A percentile compares a stretch with the other conserved stretches of the same genome.
Conservation (phyloP, 2,888 invertebrate genomes). For the Lasioglossum lativentre region DNA sequence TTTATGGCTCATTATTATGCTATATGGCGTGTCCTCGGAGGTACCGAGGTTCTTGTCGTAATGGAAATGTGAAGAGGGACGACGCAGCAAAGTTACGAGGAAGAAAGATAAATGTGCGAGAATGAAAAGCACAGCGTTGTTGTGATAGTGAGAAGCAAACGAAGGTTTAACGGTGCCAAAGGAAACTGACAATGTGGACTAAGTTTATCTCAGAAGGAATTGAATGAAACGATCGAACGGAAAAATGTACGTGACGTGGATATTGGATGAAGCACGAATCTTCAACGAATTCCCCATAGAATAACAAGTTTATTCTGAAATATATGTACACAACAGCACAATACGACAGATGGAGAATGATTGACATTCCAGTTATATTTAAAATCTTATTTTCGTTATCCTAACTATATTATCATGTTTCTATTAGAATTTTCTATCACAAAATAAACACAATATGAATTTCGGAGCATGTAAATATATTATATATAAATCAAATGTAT, state of each 20-base stretch:
- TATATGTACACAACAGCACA: not conserved
- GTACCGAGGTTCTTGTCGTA: constrained; percentile 56
- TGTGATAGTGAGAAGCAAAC: constrained; percentile 36
- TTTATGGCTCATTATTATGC: constrained; percentile 72
- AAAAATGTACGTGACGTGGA: not conserved
- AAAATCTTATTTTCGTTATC: not conserved
- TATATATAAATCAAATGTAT: not conserved
- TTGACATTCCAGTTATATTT: not conserved
- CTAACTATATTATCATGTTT: not conserved
- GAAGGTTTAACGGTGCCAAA: constrained; percentile 26
- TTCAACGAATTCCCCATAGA: not conserved
- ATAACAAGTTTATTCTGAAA: not conserved
- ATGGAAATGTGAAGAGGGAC: constrained; percentile 61
- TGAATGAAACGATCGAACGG: constrained; percentile 36
- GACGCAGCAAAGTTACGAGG: constrained; percentile 21
- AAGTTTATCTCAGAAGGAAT: constrained; percentile 20
- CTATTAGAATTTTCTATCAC: not conserved
- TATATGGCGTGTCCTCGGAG: constrained; percentile 65
- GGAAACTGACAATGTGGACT: constrained; percentile 6
- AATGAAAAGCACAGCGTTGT: constrained; percentile 22
- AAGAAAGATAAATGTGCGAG: constrained; percentile 44
- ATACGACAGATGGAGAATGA: not conserved
- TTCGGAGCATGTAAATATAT: not conserved
- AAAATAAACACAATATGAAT: not conserved
- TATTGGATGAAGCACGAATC: not conserved